Base-by-base conservation (phyloP, 2,797 vertebrate genomes). In the Pampus argenteus region DNA sequence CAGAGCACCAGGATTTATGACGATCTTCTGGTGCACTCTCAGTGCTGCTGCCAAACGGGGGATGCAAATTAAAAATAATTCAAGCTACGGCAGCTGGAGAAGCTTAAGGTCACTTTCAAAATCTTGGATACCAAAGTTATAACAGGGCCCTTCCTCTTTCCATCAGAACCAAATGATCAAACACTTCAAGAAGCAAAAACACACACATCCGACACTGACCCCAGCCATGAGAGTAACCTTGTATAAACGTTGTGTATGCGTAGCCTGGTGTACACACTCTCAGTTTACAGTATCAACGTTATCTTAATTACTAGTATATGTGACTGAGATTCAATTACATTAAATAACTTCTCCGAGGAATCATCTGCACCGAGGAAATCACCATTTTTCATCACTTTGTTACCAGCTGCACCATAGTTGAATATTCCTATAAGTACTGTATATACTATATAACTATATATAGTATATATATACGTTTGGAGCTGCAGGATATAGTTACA, bases 1-100 rank as follows among this genome's bases (percentile, higher is more conserved):
- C 69, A 79, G 42, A 61, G 58, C 34, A 25, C 28, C 40, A 26
- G 44, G 67, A 88, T 90, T 88, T 85, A 88, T 49, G 58, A 66
- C 51, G 50, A 75, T 66, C 22, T 59, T 66, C 51, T 86, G 81
- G 82, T 61, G 4, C 20, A 1, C n/a, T 28, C n/a, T 70, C 54
- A 57, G 26, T 34, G 29, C 58, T 26, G 36, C 65, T 65, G 67
- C 62, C 57, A n/a, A n/a, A n/a, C n/a, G n/a, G n/a, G 8, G 0
- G 15, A 48, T 17, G 34, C 48, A 69, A 66, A 79, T 54, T 60
- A 38, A 57, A 75, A 62, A 20, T 38, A 8, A 49, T 36, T 74
- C 15, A 71, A 40, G 65, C 45, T 42, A 47, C 61, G 28, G 38
- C 31, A 78, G 44, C 9, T 23, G 23, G n/a, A 49, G 42, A 44